Conservation (phyloP, 2,888 invertebrate genomes). For the Drepana falcataria region DNA sequence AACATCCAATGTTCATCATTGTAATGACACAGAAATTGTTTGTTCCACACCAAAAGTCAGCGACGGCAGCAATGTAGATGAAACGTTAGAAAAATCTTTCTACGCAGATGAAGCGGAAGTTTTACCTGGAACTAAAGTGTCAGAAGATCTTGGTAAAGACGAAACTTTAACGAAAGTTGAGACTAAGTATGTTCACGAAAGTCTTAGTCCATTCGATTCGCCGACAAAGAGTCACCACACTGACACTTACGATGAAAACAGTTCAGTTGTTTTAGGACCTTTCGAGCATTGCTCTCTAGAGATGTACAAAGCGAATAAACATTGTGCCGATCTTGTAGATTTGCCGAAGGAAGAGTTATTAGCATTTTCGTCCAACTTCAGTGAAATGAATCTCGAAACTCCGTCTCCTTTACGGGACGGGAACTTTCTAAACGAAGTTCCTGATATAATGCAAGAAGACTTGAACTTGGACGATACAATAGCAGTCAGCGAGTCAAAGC, state of each 20-base stretch:
- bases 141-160: slow-evolving; percentile 23
- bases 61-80: slow-evolving; percentile 39
- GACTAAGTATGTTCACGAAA: slow-evolving; percentile 50
- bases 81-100: slow-evolving; percentile 32
- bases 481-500: slow-evolving; percentile 43
- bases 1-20: slow-evolving; percentile 28
- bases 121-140: slow-evolving; percentile 38
- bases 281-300: slow-evolving; percentile 78
- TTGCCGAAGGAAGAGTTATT: slow-evolving; percentile 68
- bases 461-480: slow-evolving; percentile 51
- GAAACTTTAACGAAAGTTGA: slow-evolving; percentile 40
- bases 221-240: slow-evolving; percentile 67
- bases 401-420: slow-evolving; percentile 67
- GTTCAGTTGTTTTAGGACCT: slow-evolving; percentile 78
- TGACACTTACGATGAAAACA: slow-evolving; percentile 69
- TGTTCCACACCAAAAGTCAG: slow-evolving; percentile 55
- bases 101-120: slow-evolving; percentile 29
- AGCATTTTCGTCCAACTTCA: slow-evolving; percentile 76
- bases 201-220: slow-evolving; percentile 63
- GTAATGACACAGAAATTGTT: not conserved
- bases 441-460: slow-evolving; percentile 57
- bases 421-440: slow-evolving; percentile 70
- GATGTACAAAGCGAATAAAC: slow-evolving; percentile 70
- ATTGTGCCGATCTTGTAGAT: slow-evolving; percentile 51
- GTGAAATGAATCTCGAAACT: slow-evolving; percentile 69